Conservation (phyloP, 2,888 invertebrate genomes). For the Girardia tigrina region DNA sequence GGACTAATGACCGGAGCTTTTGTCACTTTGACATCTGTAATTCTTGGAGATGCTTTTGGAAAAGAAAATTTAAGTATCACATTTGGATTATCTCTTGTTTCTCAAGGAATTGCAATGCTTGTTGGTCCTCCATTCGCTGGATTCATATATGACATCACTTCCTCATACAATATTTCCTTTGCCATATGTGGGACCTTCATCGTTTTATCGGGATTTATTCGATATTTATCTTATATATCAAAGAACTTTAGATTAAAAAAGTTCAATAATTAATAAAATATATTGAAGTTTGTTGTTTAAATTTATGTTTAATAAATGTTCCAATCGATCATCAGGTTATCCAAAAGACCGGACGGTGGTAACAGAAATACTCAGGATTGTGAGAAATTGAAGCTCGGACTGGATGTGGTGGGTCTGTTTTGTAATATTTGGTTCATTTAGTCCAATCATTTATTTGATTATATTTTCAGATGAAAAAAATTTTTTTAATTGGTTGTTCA, state of each 20-base stretch:
- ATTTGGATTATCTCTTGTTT: background rate
- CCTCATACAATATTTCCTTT: background rate
- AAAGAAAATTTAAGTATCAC: background rate
- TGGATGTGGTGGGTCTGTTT: too few relatives aligned
- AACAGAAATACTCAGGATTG: too few relatives aligned
- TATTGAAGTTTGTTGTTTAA: too few relatives aligned
- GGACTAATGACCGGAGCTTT: conserved; percentile 44
- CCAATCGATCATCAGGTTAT: too few relatives aligned
- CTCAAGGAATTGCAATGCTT: background rate
- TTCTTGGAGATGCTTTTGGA: background rate
- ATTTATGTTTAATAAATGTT: too few relatives aligned
- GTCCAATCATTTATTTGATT: too few relatives aligned
- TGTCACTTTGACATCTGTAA: background rate
- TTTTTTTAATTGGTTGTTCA: too few relatives aligned
- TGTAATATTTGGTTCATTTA: too few relatives aligned
- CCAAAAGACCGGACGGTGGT: too few relatives aligned
- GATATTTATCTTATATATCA: background rate
- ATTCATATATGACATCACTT: background rate
- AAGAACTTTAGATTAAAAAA: background rate
- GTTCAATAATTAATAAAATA: too few relatives aligned
- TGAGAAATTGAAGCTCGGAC: too few relatives aligned
- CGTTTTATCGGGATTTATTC: background rate
- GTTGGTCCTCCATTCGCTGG: background rate
- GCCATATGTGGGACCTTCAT: background rate
- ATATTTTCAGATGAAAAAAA: too few relatives aligned